Percentiles rank a stretch among this genome's conserved stretches.
phyloP scores from a whole-genome alignment of 2,113 vertebrate species.

The Oxyruncus cristatus region DNA sequence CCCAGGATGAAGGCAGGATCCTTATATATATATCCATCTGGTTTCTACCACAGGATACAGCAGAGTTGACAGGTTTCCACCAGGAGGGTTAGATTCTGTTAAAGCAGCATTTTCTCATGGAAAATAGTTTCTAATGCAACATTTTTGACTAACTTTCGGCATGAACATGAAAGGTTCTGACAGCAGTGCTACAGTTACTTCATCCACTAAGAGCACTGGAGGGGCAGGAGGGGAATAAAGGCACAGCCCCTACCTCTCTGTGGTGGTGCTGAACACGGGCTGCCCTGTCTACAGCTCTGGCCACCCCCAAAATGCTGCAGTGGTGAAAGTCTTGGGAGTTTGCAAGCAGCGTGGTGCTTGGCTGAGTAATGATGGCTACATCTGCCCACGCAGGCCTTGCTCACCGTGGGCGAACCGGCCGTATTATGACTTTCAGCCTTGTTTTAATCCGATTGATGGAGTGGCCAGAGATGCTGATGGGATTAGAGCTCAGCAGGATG shows the following conservation, averaged over 20 bases:
- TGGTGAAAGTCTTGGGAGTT: not conserved
- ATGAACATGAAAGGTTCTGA: not conserved
- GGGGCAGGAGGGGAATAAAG: not conserved
- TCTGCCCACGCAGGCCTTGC: not conserved
- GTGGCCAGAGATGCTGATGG: conserved; percentile 15
- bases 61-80: not conserved
- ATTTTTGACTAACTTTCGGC: not conserved
- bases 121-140: not conserved
- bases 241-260: accelerated
- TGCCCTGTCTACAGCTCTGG: not conserved
- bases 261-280: not conserved
- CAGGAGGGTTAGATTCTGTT: not conserved
- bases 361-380: accelerated
- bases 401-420: accelerated
- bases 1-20: not conserved
- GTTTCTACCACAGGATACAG: not conserved
- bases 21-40: not conserved
- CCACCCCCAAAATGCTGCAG: not conserved
- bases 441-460: conserved; percentile 43
- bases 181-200: not conserved
- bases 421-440: not conserved
- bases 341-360: not conserved
- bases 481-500: conserved; percentile 49
- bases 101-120: conserved; percentile 1
- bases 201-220: not conserved